Evolutionary conservation across 2,888 invertebrate genomes (phyloP).

Genomic region (Pecten maximus): DNA sequence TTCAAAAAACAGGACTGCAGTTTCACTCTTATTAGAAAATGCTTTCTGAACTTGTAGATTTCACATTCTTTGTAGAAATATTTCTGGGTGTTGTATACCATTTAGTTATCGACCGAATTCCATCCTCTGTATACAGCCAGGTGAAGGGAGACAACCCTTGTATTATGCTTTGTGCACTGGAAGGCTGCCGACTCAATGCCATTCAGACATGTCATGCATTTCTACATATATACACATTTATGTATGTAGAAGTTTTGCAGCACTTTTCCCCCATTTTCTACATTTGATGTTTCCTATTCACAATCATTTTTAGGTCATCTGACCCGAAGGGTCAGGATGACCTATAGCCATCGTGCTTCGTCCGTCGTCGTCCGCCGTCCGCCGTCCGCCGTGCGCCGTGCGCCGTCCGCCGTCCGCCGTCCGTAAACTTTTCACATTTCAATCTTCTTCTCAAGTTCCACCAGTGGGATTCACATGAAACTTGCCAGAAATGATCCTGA

Average conservation of each 20-base stretch:
- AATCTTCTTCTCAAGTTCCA: no score
- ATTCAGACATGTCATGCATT: neutral
- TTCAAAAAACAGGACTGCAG: neutral
- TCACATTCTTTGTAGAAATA: neutral
- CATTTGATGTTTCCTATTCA: neutral
- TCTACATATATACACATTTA: neutral
- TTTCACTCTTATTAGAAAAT: neutral
- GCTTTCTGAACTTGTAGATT: neutral
- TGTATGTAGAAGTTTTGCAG: neutral
- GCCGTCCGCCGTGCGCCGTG: no score
- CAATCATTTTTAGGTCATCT: neutral
- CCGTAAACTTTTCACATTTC: no score
- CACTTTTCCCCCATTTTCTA: neutral
- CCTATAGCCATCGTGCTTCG: no score
- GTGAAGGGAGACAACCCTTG: constrained; percentile 31
- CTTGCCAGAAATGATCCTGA: no score
- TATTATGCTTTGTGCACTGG: constrained; percentile 29
- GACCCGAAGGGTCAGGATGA: no score
- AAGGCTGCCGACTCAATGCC: neutral
- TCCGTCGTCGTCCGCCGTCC: no score
- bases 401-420: no score
- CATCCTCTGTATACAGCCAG: neutral
- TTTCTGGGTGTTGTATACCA: neutral
- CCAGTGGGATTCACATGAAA: no score
- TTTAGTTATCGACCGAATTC: neutral